Evolutionary conservation across 2,113 vertebrate species (phyloP), one percentile per base, ranked within the genome.

Genomic region (Apodemus sylvaticus): DNA sequence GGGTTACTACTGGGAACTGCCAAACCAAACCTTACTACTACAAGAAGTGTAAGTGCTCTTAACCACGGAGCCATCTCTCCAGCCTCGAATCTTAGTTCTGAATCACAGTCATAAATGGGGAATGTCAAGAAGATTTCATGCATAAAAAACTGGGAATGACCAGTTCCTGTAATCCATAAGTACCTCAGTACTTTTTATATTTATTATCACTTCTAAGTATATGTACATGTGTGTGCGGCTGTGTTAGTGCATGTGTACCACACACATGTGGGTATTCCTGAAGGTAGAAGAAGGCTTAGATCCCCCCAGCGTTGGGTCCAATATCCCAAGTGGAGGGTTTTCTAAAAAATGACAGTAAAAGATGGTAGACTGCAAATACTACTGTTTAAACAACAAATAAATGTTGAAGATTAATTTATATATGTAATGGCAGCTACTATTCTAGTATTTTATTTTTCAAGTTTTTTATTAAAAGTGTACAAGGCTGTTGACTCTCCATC

Each of bases 291-390:
- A 45, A 17, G 71, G 71, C n/a, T 74, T 77, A 29, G 12, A 77
- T 77, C 31, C 1, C 3, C 42, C 55, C 26, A 58, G 79, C 11
- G 16, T 83, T 58, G 64, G 51, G 62, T 87, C 76, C 58, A 74
- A 16, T 76, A 29, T 83, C 22, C 20, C 71, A 91, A 89, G 1
- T 36, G 19, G 36, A 55, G 36, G 55, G 34, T 60, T 96, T 93
- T 73, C 85, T 53, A 95, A 68, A 29, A 92, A 88, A 86, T 34
- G 7, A 58, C 55, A 74, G 85, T 60, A 89, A 95, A 78, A 90
- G 66, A 91, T 5, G 8, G 31, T 55, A 91, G 26, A 48, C 60
- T 10, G 29, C 76, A 87, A 95, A 89, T 66, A 14, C 26, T 12
- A 39, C 29, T 71, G 62, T 16, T 90, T 86, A 71, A 48, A 86